Base-by-base conservation (phyloP, 1,140 invertebrate species). In the Chironomus tepperi region DNA sequence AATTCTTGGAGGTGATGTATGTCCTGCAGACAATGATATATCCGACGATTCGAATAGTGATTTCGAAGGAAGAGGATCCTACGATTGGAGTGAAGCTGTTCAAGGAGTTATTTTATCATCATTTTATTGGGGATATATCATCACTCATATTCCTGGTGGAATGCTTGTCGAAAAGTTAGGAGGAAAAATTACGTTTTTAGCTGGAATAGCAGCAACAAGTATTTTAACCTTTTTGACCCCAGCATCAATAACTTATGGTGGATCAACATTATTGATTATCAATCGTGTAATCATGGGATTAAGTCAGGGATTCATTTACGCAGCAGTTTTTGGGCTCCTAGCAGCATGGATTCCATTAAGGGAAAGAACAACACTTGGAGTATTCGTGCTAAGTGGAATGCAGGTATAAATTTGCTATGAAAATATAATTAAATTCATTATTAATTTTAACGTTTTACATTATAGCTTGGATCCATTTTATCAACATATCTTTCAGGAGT, bases 401-500 rank as follows among this genome's bases (percentile, higher is more conserved):
- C 73, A 73, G 24, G 73, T 73, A 42, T 42, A 12, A 6, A 1
- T 16, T 67, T 57, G 10, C 47, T n/a, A 2, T n/a, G n/a, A 65
- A 65, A 18, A n/a, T n/a, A n/a, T n/a, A n/a, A n/a, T n/a, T n/a
- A n/a, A n/a, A n/a, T n/a, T n/a, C n/a, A n/a, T n/a, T n/a, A n/a
- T n/a, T n/a, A n/a, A n/a, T 7, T 57, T 57, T 57, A 57, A 57
- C 7, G n/a, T 2, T 57, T n/a, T 12, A 2, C n/a, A 10, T 18
- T 67, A 18, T 70, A 70, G 65, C 18, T 70, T 70, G 89, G 89
- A 75, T 93, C 91, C 18, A 91, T 94, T n/a, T 85, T 93, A 16
- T 89, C 91, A 0, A 90, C 91, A 16, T 85, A 88, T 0, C 75
- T 92, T 1, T 91, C 90, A 12, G 92, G 92, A 8, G 80, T 90